Percentiles rank a stretch among this genome's conserved stretches.
phyloP scores from a whole-genome alignment of 2,797 vertebrate species.

The Nannoperca obscura region DNA sequence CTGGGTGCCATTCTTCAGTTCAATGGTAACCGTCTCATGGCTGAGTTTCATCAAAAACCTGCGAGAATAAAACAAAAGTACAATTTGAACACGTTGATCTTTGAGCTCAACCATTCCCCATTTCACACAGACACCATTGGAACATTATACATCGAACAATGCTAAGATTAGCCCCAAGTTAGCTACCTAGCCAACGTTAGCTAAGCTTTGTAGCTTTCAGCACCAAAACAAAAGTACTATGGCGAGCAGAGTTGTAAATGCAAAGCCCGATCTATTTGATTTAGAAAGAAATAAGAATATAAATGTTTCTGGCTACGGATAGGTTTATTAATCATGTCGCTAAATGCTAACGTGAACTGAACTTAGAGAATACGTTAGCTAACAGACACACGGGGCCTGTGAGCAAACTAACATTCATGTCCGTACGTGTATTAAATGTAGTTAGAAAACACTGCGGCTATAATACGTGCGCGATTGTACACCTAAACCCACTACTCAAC shows the following conservation, averaged over 20 bases:
- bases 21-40: constrained; percentile 98
- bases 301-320: rapidly evolving
- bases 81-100: not conserved
- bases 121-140: not conserved
- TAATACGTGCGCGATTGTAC: rapidly evolving
- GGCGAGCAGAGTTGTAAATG: rapidly evolving
- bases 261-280: rapidly evolving
- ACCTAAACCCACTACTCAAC: rapidly evolving
- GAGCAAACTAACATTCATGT: not conserved
- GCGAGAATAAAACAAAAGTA: not conserved
- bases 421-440: not conserved
- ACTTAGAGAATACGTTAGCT: not conserved
- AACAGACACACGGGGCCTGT: not conserved
- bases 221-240: constrained; percentile 34
- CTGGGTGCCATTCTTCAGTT: constrained; percentile 98
- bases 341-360: too few species aligned
- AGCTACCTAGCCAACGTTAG: constrained; percentile 1
- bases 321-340: rapidly evolving
- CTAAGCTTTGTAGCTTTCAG: not conserved
- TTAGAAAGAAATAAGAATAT: rapidly evolving
- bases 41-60: constrained; percentile 99
- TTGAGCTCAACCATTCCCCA: rapidly evolving
- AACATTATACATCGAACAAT: too few species aligned
- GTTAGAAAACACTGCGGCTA: not conserved
- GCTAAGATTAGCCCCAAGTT: not conserved